Evolutionary conservation across 30 jellyfish, hydroid and myxozoan species (phyloP), one percentile per base, ranked within the genome.

Genomic region (Mastigias papua): DNA sequence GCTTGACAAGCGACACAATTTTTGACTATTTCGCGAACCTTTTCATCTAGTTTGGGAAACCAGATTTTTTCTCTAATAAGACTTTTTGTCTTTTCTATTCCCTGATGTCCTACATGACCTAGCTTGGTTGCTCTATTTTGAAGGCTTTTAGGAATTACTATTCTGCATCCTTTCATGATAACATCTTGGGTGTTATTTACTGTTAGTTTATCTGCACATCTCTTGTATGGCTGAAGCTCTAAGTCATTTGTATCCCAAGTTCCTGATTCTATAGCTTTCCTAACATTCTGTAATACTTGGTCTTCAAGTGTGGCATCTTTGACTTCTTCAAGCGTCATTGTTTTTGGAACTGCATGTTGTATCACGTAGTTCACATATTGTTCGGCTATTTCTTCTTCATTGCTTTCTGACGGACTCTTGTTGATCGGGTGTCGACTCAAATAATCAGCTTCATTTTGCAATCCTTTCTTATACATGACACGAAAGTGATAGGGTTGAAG

Each of bases 31-130:
- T 80, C 80, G 19, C 48, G 27, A 37, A 88, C 89, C 6, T 28
- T 57, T 58, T 65, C 69, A 50, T 69, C 89, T 23, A 88, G 6
- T 30, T 51, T 64, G 23, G 94, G 95, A 58, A 30, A 88, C 93
- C 96, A 79, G 20, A 87, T 37, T 42, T 66, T 63, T 48, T 35
- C 72, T 33, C 79, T 61, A 21, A 50, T 22, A n/a, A 72, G 26
- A 26, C 78, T 29, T 33, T 89, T 89, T 13, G 95, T 89, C 78
- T 71, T 72, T 30, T 50, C 90, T 34, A 80, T 46, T 15, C 94
- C 96, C 33, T 78, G 96, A 69, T 87, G 89, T 30, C 96, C 95
- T 48, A 13, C 35, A 66, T 76, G 96, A 9, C 69, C 93, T 58
- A 77, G 87, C 31, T 77, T 17, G 4, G 76, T 49, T 60, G 93